phyloP scores from a whole-genome alignment of 2,113 vertebrate species.

The Glareola pratincola region DNA sequence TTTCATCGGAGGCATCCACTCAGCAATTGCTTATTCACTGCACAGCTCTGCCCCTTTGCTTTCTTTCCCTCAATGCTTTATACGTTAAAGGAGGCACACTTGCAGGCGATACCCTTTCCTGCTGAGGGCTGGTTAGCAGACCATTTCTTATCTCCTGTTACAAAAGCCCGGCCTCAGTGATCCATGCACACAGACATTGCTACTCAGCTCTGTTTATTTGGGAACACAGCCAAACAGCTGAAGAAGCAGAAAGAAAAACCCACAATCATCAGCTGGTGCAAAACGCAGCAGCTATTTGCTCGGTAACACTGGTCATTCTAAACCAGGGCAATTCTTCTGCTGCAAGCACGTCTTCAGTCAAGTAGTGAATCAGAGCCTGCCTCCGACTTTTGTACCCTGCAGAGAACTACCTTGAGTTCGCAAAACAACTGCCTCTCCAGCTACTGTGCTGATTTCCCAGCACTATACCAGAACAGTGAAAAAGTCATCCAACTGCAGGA shows the following conservation, averaged over 20 bases:
- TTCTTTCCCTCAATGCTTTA: neutral
- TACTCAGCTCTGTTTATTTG: neutral
- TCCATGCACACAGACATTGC: neutral
- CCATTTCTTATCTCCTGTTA: neutral
- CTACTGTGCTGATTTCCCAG: neutral
- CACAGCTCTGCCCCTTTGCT: neutral
- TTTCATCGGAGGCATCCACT: neutral
- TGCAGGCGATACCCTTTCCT: neutral
- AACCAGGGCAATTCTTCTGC: neutral
- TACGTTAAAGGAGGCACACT: neutral
- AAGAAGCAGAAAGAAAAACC: constrained; percentile 9
- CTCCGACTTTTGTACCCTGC: neutral
- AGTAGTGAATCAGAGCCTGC: neutral
- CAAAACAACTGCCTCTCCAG: neutral
- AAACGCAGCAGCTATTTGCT: neutral
- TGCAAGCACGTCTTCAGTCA: neutral
- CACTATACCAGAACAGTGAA: neutral
- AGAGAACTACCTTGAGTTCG: neutral
- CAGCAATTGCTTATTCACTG: neutral
- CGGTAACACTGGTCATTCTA: neutral
- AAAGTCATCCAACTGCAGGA: neutral
- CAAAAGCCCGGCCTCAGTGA: neutral
- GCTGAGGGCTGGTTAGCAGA: neutral
- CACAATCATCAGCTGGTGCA: neutral
- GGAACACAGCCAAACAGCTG: constrained; percentile 5